phyloP scores from a whole-genome alignment of 2,888 invertebrate genomes.

The Rhagium mordax region DNA sequence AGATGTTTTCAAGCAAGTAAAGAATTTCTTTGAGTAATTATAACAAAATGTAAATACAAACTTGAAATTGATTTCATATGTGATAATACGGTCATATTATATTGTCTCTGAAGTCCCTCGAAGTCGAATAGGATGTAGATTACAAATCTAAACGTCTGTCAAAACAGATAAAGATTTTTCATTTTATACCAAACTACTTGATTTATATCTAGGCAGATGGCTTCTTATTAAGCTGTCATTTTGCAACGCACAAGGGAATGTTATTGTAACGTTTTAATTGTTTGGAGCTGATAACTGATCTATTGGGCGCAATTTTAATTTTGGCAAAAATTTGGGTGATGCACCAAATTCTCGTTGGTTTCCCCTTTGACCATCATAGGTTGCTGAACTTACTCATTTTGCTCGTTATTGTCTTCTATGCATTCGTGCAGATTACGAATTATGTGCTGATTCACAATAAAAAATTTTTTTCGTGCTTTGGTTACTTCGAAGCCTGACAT shows the following conservation, averaged over 20 bases:
- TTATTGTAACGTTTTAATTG: background rate
- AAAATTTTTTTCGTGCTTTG: too few species aligned
- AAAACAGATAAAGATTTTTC: constrained; percentile 19
- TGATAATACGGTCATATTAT: background rate
- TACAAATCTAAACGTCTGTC: constrained; percentile 6
- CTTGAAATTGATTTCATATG: background rate
- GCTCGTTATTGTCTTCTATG: too few species aligned
- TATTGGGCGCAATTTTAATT: background rate
- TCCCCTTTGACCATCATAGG: too few species aligned
- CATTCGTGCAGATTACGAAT: too few species aligned
- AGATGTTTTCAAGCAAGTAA: background rate
- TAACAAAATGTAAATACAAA: background rate
- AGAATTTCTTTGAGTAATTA: too few species aligned
- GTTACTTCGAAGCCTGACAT: too few species aligned
- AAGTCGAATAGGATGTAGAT: background rate
- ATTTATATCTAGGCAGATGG: constrained; percentile 17
- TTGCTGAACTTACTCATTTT: too few species aligned
- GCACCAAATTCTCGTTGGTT: too few species aligned
- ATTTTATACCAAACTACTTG: background rate
- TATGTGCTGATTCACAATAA: too few species aligned
- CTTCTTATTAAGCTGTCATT: background rate
- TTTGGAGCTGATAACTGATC: constrained; percentile 7
- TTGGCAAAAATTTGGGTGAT: too few species aligned
- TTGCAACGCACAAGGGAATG: constrained; percentile 1
- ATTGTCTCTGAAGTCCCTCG: background rate